Conservation (phyloP, 1,140 invertebrate species). For the Gonioctena quinquepunctata region DNA sequence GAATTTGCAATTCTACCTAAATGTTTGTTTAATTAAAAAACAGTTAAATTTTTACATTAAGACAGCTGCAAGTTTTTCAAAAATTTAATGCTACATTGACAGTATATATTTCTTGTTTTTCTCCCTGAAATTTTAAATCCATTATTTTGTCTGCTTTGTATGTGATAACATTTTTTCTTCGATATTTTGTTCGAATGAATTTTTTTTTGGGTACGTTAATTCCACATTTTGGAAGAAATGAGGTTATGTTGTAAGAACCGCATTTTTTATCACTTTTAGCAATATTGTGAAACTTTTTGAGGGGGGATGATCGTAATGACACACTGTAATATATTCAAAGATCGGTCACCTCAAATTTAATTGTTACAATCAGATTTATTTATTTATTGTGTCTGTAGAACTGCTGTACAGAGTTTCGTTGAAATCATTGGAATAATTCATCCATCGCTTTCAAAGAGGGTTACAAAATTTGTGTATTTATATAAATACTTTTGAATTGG, state of each 20-base stretch:
- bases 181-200: too few relatives aligned
- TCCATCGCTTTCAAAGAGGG: background rate
- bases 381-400: slow-evolving; percentile 22
- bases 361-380: slow-evolving; percentile 23
- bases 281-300: slow-evolving; percentile 20
- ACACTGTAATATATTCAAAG: slow-evolving; percentile 18
- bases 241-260: slow-evolving; percentile 17
- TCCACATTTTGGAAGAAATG: too few relatives aligned
- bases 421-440: background rate
- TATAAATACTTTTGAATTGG: background rate
- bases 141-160: too few relatives aligned
- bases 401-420: slow-evolving; percentile 13
- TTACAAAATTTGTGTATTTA: background rate
- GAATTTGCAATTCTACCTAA: too few relatives aligned
- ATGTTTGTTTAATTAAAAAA: too few relatives aligned
- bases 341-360: slow-evolving; percentile 17
- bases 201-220: too few relatives aligned
- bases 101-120: too few relatives aligned
- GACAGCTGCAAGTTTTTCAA: too few relatives aligned
- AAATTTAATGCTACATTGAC: too few relatives aligned
- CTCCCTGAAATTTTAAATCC: too few relatives aligned
- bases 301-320: slow-evolving; percentile 5
- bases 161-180: too few relatives aligned
- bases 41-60: too few relatives aligned
- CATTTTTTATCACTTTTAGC: slow-evolving; percentile 35